These are phyloP conservation scores for Papilio glaucus DNA, from an alignment of 1,140 invertebrate species.

Conservation along the genomic window DNA sequence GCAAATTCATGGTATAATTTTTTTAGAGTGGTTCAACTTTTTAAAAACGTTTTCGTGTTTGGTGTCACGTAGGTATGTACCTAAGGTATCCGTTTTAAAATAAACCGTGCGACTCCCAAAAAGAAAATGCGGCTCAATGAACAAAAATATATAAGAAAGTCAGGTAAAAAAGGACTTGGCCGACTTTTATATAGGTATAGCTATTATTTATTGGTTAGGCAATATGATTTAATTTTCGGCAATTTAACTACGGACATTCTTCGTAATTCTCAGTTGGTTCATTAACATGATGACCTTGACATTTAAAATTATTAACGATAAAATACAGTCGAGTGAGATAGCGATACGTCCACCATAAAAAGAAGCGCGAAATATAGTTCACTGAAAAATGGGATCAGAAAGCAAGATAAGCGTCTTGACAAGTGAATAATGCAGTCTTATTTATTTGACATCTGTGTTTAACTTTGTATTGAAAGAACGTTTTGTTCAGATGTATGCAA, in stretches of 20 bases:
- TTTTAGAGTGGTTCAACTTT: background rate
- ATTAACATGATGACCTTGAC: background rate
- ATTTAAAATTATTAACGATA: slow-evolving; percentile 5
- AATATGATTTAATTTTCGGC: background rate
- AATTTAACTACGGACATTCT: background rate
- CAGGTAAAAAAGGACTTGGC: background rate
- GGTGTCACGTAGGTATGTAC: background rate
- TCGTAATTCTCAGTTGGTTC: background rate
- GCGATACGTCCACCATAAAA: background rate
- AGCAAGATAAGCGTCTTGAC: slow-evolving; percentile 3
- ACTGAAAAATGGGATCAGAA: background rate
- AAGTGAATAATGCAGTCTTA: slow-evolving; percentile 2
- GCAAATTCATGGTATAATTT: background rate
- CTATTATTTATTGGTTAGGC: background rate
- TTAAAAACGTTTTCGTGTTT: background rate
- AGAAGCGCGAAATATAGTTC: slow-evolving; percentile 5
- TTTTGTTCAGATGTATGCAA: background rate
- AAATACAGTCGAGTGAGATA: background rate
- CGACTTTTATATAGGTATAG: slow-evolving; percentile 2
- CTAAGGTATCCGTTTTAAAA: background rate
- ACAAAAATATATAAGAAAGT: background rate
- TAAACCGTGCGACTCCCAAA: background rate
- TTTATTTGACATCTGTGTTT: slow-evolving; percentile 9
- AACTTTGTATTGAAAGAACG: slow-evolving; percentile 17
- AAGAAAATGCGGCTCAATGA: background rate